A percentile compares a stretch with the other conserved stretches of the same genome.
These are phyloP conservation scores for Dendrocopos noguchii DNA, from an alignment of 2,113 vertebrate species.

Conservation along the genomic window DNA sequence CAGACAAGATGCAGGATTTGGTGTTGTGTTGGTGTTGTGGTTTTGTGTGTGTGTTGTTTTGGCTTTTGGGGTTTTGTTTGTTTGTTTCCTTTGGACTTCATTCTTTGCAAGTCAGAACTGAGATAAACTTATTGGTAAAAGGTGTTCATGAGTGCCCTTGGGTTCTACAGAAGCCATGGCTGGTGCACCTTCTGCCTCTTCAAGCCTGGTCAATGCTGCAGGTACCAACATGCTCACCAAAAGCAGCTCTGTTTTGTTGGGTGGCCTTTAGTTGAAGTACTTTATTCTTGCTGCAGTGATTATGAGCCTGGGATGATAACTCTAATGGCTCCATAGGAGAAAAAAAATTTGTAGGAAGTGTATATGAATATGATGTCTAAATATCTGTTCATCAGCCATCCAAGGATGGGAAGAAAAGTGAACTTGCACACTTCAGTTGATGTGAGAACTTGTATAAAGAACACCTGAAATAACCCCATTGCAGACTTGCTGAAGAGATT, in stretches of 20 bases:
- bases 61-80: too few species aligned
- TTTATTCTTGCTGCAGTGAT: not conserved
- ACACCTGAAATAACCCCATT: not conserved
- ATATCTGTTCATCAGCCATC: not conserved
- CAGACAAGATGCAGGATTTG: not conserved
- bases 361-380: not conserved
- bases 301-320: not conserved
- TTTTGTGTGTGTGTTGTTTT: too few species aligned
- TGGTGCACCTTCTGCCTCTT: not conserved
- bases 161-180: not conserved
- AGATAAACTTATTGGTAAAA: not conserved
- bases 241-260: not conserved
- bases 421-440: accelerated
- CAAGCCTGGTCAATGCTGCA: not conserved
- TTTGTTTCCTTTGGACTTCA: not conserved
- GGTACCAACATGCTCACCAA: not conserved
- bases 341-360: not conserved
- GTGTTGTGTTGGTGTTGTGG: too few species aligned
- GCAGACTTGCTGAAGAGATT: not conserved
- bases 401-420: not conserved
- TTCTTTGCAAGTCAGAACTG: conserved; percentile 16
- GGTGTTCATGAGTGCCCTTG: not conserved
- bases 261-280: not conserved
- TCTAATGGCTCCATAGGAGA: not conserved
- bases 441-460: not conserved